phyloP scores from a whole-genome alignment of 2,888 invertebrate species.

The Erynnis tages region DNA sequence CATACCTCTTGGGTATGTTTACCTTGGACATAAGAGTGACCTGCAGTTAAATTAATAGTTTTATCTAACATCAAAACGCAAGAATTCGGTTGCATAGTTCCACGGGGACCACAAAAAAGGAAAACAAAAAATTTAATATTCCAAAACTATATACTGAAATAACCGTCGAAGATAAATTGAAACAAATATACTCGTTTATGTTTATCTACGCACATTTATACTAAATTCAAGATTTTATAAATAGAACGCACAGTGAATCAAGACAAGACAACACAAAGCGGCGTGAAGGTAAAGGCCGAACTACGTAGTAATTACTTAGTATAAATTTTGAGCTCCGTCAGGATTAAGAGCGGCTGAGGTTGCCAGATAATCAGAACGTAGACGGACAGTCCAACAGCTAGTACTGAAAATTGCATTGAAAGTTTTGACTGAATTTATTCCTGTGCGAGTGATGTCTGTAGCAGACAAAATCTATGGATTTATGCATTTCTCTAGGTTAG shows the following conservation, averaged over 20 bases:
- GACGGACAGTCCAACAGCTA: neutral
- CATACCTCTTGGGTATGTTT: no score
- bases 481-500: no score
- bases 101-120: no score
- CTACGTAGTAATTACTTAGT: conserved; percentile 46
- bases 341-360: conserved; percentile 37
- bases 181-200: neutral
- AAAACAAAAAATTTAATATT: no score
- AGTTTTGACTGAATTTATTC: no score
- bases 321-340: conserved; percentile 53
- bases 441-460: no score
- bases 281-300: conserved; percentile 50
- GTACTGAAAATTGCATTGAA: no score
- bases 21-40: no score
- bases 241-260: conserved; percentile 30
- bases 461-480: no score
- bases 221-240: neutral
- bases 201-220: neutral
- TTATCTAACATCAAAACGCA: no score
- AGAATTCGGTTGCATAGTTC: no score
- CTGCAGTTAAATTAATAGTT: no score
- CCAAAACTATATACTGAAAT: neutral
- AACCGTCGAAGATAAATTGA: neutral
- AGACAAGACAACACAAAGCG: conserved; percentile 32
- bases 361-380: neutral